Conservation (phyloP, 2,113 vertebrate species). For the Cariama cristata region DNA sequence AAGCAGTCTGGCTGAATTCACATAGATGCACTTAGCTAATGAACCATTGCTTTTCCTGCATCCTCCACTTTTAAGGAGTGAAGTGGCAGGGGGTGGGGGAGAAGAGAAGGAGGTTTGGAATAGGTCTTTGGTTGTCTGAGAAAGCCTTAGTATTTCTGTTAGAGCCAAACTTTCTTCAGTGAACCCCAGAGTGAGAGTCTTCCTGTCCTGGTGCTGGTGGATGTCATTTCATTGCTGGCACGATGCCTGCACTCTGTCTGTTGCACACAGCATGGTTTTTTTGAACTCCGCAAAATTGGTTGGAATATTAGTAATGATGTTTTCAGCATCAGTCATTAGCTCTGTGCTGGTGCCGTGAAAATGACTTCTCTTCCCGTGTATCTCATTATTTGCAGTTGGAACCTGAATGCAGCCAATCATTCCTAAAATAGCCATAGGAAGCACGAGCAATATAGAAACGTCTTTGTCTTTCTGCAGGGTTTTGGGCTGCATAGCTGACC, state of each 20-base stretch:
- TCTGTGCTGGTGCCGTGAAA: not conserved
- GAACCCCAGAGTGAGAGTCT: not conserved
- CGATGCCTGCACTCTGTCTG: not conserved
- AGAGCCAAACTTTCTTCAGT: not conserved
- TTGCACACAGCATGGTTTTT: not conserved
- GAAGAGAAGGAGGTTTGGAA: not conserved
- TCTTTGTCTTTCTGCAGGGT: not conserved
- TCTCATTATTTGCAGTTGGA: constrained; percentile 26
- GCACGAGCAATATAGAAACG: not conserved
- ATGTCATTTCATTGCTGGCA: not conserved
- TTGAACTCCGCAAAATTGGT: not conserved
- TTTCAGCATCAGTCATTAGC: not conserved
- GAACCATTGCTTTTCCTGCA: not conserved
- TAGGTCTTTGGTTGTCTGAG: not conserved
- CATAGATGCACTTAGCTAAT: not conserved
- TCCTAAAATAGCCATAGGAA: constrained; percentile 52
- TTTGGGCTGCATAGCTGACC: constrained; percentile 9
- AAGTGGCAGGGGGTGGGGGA: not conserved
- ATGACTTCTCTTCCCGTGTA: not conserved
- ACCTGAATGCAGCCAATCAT: constrained; percentile 21
- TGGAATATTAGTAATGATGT: not conserved
- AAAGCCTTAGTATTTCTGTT: not conserved
- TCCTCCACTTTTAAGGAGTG: not conserved
- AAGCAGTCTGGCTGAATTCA: not conserved
- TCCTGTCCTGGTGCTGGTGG: not conserved